These are phyloP conservation scores for Drosophila nr. fundita DNA, from an alignment of 2,888 invertebrate genomes.

Conservation along the genomic window DNA sequence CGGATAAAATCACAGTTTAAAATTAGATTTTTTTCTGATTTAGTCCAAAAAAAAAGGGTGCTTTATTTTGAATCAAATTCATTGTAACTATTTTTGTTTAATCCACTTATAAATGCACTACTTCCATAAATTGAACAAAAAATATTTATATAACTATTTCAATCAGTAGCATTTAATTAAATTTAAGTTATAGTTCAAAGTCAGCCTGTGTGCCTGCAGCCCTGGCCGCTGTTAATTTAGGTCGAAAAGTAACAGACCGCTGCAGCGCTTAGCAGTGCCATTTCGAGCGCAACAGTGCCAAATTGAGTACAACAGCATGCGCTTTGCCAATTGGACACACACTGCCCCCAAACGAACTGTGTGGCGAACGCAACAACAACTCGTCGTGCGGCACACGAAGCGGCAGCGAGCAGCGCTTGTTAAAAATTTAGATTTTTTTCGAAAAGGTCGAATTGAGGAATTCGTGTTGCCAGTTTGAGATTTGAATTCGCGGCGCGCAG, in stretches of 20 bases:
- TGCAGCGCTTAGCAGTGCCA: conserved; percentile 31
- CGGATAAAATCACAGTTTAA: neutral
- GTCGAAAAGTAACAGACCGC: conserved; percentile 54
- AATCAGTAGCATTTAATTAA: neutral
- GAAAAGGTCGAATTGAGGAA: conserved; percentile 51
- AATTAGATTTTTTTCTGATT: neutral
- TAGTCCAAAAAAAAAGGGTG: neutral
- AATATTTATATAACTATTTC: neutral
- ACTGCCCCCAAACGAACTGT: conserved; percentile 11
- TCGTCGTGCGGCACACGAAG: conserved; percentile 34
- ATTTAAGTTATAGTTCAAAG: neutral
- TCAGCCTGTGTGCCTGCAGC: conserved; percentile 11
- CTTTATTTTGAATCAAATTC: neutral
- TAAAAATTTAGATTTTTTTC: conserved; percentile 10
- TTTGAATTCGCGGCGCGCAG: conserved; percentile 79
- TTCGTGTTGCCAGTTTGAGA: conserved; percentile 60
- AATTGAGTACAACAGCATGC: conserved; percentile 42
- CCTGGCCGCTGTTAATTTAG: conserved; percentile 61
- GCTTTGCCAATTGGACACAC: conserved; percentile 18
- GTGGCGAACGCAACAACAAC: conserved; percentile 16
- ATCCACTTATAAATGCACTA: neutral
- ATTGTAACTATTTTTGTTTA: neutral
- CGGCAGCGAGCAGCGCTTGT: conserved; percentile 10
- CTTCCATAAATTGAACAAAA: neutral
- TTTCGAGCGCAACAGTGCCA: conserved; percentile 43